Base-by-base conservation (phyloP, 1,140 invertebrate species). In the Amphibalanus amphitrite region DNA sequence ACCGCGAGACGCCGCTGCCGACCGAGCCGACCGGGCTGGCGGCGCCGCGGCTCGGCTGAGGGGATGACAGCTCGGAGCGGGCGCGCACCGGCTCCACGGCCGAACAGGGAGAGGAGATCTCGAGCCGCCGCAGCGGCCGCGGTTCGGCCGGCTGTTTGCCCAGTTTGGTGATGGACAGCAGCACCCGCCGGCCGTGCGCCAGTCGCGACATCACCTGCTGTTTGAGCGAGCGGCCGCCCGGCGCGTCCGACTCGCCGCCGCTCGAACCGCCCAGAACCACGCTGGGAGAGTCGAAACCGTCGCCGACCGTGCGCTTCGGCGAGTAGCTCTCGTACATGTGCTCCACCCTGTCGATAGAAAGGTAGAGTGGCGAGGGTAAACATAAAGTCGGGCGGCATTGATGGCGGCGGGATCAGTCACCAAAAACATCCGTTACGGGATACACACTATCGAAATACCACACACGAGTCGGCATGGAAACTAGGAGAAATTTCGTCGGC, bases 111-210 rank as follows among this genome's bases (percentile, higher is more conserved):
- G 47, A 23, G 13, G 47, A 59, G 47, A 59, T 59, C 47, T 59
- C 47, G 6, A 23, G 47, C 17, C 47, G 47, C 10, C 47, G 47
- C 47, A 20, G 47, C 47, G 1, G 47, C 6, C 47, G 47, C 47
- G 1, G 47, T 6, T 4, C 47, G 13, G 47, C 6, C 47, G 47
- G 47, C 47, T 59, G 47, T 20, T 59, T 59, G 47, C 47, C 47
- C 1, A 59, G 47, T 20, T 23, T 13, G 6, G 47, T 59, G 65
- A 67, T 67, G 28, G 65, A 67, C 3, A 67, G 65, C 65, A 67
- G n/a, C 65, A 67, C 65, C 3, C 65, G 65, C n/a, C 65, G 65
- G 65, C 65, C 65, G n/a, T 28, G 65, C 65, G 65, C 65, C 28
- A 67, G n/a, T 10, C 65, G 26, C 10, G 65, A 10, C 65, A 67